phyloP scores from a whole-genome alignment of 2,888 invertebrate species.

The Neelides folsomi region DNA sequence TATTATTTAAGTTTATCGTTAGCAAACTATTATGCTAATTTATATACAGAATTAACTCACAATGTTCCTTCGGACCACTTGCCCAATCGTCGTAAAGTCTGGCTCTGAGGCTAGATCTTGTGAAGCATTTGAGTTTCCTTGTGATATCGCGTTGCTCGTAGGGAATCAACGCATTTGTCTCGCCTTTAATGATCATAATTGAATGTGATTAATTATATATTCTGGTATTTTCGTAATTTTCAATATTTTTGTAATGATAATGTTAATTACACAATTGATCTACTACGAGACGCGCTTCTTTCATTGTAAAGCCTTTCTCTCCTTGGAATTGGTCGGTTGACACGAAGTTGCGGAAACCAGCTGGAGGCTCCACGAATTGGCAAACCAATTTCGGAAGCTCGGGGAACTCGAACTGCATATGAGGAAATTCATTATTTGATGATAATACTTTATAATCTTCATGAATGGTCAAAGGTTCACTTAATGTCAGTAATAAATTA shows the following conservation, averaged over 20 bases:
- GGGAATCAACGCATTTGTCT: slow-evolving; percentile 26
- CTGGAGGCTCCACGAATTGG: slow-evolving; percentile 26
- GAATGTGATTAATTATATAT: no score
- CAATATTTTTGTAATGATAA: no score
- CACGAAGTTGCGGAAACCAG: slow-evolving; percentile 22
- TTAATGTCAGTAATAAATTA: no score
- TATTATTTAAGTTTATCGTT: no score
- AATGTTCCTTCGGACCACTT: slow-evolving; percentile 10
- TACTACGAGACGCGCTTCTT: no score
- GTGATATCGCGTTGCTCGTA: slow-evolving; percentile 26
- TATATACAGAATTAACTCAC: no score
- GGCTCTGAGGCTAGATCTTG: slow-evolving; percentile 15
- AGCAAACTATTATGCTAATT: no score
- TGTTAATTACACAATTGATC: no score
- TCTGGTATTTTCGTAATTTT: no score
- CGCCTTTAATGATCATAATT: slow-evolving; percentile 6
- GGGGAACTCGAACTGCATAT: slow-evolving; percentile 26
- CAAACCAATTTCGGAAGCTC: slow-evolving; percentile 26
- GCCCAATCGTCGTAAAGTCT: slow-evolving; percentile 21
- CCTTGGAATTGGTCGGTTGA: slow-evolving; percentile 21
- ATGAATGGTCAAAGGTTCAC: no score
- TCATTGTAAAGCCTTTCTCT: slow-evolving; percentile 16
- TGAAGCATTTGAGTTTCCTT: slow-evolving; percentile 18
- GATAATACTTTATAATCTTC: no score
- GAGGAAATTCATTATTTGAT: neutral